phyloP scores from a whole-genome alignment of 1,140 invertebrate species.

The Scaptomyza pallida region DNA sequence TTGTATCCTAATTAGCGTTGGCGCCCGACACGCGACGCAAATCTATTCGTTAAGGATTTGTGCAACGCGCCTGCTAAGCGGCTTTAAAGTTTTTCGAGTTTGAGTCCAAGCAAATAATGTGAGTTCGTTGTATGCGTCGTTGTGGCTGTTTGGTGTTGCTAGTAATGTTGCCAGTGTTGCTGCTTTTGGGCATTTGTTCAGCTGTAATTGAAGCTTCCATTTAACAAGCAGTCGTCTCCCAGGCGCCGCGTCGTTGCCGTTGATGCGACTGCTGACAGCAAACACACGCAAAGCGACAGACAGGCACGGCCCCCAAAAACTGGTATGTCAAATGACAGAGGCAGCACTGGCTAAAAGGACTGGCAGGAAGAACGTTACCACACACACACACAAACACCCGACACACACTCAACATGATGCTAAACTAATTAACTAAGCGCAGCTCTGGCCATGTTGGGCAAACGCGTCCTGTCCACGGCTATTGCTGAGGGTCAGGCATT shows the following conservation, averaged over 20 bases:
- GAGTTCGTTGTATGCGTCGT: constrained; percentile 4
- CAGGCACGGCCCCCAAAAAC: not conserved
- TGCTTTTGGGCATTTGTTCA: constrained; percentile 43
- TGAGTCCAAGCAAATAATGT: not conserved
- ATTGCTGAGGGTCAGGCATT: constrained; percentile 62
- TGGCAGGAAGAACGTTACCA: constrained; percentile 12
- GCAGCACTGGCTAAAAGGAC: constrained; percentile 13
- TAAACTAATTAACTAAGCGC: constrained; percentile 82
- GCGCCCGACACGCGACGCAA: constrained; percentile 45
- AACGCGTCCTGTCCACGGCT: constrained; percentile 41
- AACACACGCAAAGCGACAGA: constrained; percentile 58
- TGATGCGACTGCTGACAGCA: constrained; percentile 66
- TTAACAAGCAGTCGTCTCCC: constrained; percentile 24
- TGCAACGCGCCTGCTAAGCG: constrained; percentile 45
- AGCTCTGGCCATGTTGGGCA: constrained; percentile 53
- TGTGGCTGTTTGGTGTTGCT: constrained; percentile 10
- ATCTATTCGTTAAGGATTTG: constrained; percentile 33
- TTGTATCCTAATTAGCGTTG: constrained; percentile 55
- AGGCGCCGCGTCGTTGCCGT: constrained; percentile 48
- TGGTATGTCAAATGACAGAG: constrained; percentile 56
- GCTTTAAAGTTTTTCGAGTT: constrained; percentile 62
- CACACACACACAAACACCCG: constrained; percentile 18
- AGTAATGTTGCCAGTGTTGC: constrained; percentile 3
- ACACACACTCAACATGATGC: constrained; percentile 54
- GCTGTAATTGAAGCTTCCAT: constrained; percentile 69